phyloP scores from a whole-genome alignment of 2,113 vertebrate genomes.

The Elaphurus davidianus region DNA sequence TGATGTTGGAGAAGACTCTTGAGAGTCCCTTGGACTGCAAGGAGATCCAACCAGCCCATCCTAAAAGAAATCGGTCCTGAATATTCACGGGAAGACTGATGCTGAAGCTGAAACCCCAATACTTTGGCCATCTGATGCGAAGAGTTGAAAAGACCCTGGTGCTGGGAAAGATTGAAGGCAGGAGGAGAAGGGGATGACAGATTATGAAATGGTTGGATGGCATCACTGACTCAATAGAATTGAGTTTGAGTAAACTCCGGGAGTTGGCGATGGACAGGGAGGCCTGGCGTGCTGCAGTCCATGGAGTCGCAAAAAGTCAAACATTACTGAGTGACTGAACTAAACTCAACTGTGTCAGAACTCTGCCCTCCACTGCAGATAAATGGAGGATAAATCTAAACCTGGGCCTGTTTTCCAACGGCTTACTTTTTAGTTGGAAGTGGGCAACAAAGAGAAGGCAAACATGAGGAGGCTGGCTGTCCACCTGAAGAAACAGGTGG shows the following conservation, averaged over 20 bases:
- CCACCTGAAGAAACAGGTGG: neutral
- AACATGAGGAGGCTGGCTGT: neutral
- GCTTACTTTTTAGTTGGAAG: neutral
- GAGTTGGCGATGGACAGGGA: neutral
- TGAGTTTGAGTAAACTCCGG: neutral
- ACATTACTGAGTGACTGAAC: rapidly evolving
- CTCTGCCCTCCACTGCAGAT: neutral
- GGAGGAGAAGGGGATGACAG: neutral
- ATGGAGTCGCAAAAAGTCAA: neutral
- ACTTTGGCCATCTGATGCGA: rapidly evolving
- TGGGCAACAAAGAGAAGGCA: neutral
- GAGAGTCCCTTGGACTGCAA: neutral
- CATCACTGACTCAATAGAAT: neutral
- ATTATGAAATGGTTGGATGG: neutral
- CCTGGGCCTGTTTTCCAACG: neutral
- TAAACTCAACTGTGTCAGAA: neutral
- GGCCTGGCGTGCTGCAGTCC: neutral
- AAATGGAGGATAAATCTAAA: neutral
- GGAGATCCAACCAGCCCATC: neutral
- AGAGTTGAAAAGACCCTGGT: neutral
- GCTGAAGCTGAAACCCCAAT: neutral
- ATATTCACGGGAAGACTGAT: neutral
- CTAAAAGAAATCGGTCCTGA: neutral
- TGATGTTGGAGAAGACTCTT: neutral
- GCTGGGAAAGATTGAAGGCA: neutral